Base-by-base conservation (phyloP, 2,888 invertebrate species). In the Volucella inanis region DNA sequence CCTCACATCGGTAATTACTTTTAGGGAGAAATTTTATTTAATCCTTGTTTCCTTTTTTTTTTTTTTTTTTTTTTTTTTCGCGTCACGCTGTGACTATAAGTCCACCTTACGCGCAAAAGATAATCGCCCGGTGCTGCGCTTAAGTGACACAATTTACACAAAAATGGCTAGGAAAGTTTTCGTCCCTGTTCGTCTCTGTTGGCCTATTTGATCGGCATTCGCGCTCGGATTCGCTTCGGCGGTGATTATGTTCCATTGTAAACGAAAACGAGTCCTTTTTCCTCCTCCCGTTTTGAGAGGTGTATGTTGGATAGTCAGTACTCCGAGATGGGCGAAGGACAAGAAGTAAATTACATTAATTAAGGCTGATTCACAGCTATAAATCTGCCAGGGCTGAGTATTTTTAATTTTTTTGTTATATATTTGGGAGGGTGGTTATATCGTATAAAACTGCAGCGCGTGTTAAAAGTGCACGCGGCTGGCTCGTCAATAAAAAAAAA, bases 291-390 rank as follows among this genome's bases (percentile, higher is more conserved):
- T 31, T 31, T 0, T 31, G 31, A 1, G 31, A 4, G 31, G 31
- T 31, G 31, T 0, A 31, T 31, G 31, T 31, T 6, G 31, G 31
- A 31, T 31, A 31, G 31, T 31, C 4, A 6, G 31, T 31, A 18
- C 22, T 9, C 9, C 38, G 41, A 49, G 12, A 14, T 6, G 31
- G 57, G 14, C 8, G 64, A 45, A 41, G 31, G 31, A 31, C 31
- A 43, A 45, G 74, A 55, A 61, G 84, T 75, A 80, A 70, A 84
- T 80, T 80, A 80, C 84, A 84, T 84, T 84, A 80, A 84, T 84
- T 84, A 84, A 84, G 71, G 80, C 49, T 75, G 70, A 76, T 84
- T 84, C 80, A 71, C 52, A 80, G 70, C 75, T 49, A 84, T 84
- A 84, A 84, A 84, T 84, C 84, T 84, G 79, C 14, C 61, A 64